These are phyloP conservation scores for Drosophila anomalipes DNA, from an alignment of 2,888 invertebrate genomes.

Conservation along the genomic window DNA sequence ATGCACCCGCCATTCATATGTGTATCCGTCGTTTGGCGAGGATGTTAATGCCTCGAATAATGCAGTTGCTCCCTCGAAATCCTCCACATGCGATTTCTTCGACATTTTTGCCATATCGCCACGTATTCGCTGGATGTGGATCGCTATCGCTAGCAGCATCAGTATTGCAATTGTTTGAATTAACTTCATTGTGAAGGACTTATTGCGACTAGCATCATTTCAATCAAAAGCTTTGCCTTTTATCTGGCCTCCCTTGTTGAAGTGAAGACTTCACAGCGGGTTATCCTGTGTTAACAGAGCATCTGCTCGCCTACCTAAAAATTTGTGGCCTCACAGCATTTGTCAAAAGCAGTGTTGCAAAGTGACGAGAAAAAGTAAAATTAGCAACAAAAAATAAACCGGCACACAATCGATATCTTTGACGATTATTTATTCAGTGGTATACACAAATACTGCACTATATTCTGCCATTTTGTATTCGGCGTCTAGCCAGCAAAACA, in stretches of 20 bases:
- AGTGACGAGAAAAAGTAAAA: neutral
- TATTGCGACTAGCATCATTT: constrained; percentile 22
- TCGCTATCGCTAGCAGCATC: constrained; percentile 16
- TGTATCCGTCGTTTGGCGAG: constrained; percentile 89
- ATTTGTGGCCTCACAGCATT: constrained; percentile 16
- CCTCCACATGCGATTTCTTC: constrained; percentile 94
- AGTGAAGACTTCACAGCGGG: constrained; percentile 2
- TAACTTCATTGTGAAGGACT: constrained; percentile 40
- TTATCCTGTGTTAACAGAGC: constrained; percentile 20
- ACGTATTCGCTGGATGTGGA: constrained; percentile 12
- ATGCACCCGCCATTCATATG: constrained; percentile 92
- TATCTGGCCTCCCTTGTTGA: constrained; percentile 4
- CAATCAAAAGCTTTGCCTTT: neutral
- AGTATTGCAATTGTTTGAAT: constrained; percentile 16
- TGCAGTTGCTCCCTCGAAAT: constrained; percentile 92
- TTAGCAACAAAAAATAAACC: constrained; percentile 10
- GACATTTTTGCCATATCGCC: constrained; percentile 85
- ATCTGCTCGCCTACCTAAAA: constrained; percentile 36
- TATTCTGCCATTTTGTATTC: constrained; percentile 61
- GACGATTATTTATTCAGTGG: constrained; percentile 29
- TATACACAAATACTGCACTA: constrained; percentile 48
- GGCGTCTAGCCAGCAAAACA: constrained; percentile 41
- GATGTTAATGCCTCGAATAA: constrained; percentile 93
- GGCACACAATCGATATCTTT: constrained; percentile 32
- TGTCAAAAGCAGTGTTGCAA: constrained; percentile 34